These are phyloP conservation scores for Palythoa heliodiscus DNA, from an alignment of 92 coral and sea anemone genomes.

Conservation along the genomic window DNA sequence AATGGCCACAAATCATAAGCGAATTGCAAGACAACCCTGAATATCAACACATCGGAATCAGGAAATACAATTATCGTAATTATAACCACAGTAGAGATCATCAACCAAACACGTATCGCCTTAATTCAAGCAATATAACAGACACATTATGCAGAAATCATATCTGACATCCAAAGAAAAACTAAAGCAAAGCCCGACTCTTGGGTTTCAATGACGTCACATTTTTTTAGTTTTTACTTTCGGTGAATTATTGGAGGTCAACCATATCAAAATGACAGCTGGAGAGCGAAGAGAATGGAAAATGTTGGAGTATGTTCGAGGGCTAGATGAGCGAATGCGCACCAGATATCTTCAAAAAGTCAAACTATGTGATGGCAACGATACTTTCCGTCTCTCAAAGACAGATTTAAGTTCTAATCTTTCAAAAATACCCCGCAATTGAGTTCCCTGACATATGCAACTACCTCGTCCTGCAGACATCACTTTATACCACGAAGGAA, in stretches of 20 bases:
- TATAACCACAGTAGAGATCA: not conserved
- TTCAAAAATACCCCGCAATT: not conserved
- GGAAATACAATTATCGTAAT: conserved; percentile 26
- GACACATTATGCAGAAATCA: no score
- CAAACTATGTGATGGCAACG: not conserved
- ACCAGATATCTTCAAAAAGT: conserved; percentile 1
- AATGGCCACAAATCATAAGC: conserved; percentile 33
- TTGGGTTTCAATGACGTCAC: not conserved
- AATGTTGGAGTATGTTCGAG: not conserved
- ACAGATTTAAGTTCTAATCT: not conserved
- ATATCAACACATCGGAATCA: conserved; percentile 28
- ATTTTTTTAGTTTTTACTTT: not conserved
- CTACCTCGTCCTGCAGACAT: not conserved
- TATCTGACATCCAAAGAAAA: no score
- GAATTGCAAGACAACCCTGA: not conserved
- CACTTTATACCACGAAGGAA: not conserved
- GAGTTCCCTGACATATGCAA: not conserved
- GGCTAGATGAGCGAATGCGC: not conserved
- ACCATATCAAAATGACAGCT: not conserved
- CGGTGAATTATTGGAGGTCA: not conserved
- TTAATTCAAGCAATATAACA: no score
- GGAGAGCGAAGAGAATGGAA: not conserved
- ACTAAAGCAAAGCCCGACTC: not conserved
- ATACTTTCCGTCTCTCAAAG: not conserved
- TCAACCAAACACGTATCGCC: no score